These are phyloP conservation scores for Thymelicus lineola DNA, from an alignment of 2,888 invertebrate species.

Conservation along the genomic window DNA sequence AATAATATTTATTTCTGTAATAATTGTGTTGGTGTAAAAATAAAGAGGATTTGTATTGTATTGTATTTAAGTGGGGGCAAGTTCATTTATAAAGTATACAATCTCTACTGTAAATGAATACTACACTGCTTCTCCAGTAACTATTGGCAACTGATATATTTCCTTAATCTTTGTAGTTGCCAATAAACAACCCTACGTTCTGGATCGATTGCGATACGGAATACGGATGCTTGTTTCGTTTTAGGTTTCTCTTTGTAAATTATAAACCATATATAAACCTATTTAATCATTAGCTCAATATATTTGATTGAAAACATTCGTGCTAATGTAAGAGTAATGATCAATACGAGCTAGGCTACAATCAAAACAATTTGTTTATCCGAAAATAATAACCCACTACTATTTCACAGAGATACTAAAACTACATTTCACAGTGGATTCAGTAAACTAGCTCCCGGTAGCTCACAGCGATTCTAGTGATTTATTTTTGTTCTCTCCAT, in stretches of 20 bases:
- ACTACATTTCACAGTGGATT: slow-evolving; percentile 4
- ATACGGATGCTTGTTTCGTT: neutral
- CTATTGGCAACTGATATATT: slow-evolving; percentile 47
- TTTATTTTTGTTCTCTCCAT: slow-evolving; percentile 28
- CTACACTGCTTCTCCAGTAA: slow-evolving; percentile 29
- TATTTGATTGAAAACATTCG: too few relatives aligned
- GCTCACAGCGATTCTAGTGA: slow-evolving; percentile 17
- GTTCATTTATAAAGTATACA: too few relatives aligned
- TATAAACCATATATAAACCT: neutral
- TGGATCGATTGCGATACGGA: slow-evolving; percentile 27
- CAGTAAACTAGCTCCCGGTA: slow-evolving; percentile 13
- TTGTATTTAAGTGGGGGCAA: too few relatives aligned
- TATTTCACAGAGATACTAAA: neutral
- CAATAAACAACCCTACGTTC: slow-evolving; percentile 44
- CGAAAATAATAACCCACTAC: neutral
- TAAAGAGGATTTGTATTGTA: too few relatives aligned
- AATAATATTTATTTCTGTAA: too few relatives aligned
- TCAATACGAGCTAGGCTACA: too few relatives aligned
- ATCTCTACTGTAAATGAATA: neutral
- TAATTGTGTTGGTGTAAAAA: too few relatives aligned
- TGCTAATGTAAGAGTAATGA: too few relatives aligned
- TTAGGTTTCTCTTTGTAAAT: neutral
- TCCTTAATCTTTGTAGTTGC: slow-evolving; percentile 44
- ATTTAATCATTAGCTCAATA: too few relatives aligned
- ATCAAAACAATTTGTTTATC: neutral